Percentiles rank a stretch among this genome's conserved stretches.
These are phyloP conservation scores for Theonella swinhoei DNA, from an alignment of 37 sponge, comb jelly and placozoan species.

Conservation along the genomic window DNA sequence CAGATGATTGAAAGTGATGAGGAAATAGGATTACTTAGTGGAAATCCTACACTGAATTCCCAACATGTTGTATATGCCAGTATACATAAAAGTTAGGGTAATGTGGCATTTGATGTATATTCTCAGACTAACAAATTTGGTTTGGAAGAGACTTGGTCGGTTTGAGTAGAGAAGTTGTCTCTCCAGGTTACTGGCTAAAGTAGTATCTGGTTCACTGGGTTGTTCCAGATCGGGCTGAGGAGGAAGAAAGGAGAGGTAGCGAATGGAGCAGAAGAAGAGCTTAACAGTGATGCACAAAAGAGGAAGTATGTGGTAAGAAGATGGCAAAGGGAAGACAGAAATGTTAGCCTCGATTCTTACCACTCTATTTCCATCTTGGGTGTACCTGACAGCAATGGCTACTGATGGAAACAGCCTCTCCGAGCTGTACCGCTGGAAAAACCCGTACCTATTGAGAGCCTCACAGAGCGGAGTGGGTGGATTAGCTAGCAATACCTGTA, in stretches of 20 bases:
- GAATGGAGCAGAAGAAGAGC: background rate
- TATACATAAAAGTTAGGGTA: no score
- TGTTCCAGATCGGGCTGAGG: slow-evolving; percentile 36
- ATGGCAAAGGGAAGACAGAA: background rate
- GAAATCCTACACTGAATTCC: no score
- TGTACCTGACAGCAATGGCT: slow-evolving; percentile 51
- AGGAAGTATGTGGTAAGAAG: no score
- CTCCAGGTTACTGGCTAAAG: slow-evolving; percentile 50
- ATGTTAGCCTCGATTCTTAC: slow-evolving; percentile 19
- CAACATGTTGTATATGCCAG: no score
- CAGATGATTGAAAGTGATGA: no score
- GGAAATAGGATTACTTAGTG: no score
- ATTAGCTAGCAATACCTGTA: slow-evolving; percentile 65
- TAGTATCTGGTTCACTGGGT: slow-evolving; percentile 1
- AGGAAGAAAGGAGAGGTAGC: background rate
- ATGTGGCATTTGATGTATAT: no score
- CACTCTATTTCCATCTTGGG: slow-evolving; percentile 61
- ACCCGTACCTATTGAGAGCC: slow-evolving; percentile 46
- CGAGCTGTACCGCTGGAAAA: slow-evolving; percentile 55
- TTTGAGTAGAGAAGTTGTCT: slow-evolving; percentile 45
- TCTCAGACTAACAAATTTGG: slow-evolving; percentile 7
- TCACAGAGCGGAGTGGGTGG: slow-evolving; percentile 47
- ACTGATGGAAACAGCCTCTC: slow-evolving; percentile 68
- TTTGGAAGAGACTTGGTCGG: slow-evolving; percentile 30
- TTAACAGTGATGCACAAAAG: no score